Conservation (phyloP, 53 echinoderm and acorn worm species). For the Paracentrotus lividus region DNA sequence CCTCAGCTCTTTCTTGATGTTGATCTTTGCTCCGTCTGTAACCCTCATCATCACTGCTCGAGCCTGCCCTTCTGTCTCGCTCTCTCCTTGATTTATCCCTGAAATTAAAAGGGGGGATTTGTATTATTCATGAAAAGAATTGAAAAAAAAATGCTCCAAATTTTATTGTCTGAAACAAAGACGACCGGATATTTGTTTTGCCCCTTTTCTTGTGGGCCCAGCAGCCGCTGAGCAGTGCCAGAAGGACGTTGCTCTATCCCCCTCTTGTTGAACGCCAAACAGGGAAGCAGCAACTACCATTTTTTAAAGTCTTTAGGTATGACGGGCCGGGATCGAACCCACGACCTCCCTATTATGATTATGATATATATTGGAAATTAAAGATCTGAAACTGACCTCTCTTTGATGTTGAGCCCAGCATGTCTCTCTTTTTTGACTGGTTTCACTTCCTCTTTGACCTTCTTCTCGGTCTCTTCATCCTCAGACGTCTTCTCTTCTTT, state of each 20-base stretch:
- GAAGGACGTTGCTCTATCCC: no score
- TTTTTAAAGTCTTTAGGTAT: no score
- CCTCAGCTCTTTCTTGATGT: slow-evolving; percentile 16
- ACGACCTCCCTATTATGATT: no score
- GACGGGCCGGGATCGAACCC: no score
- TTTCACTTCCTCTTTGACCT: slow-evolving; percentile 59
- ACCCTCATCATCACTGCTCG: slow-evolving; percentile 61
- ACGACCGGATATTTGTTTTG: no score
- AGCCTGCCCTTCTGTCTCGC: neutral
- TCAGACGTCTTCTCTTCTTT: slow-evolving; percentile 54
- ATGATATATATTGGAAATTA: no score
- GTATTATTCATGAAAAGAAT: neutral
- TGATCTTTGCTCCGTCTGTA: neutral
- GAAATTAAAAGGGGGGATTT: neutral
- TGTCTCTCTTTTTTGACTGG: slow-evolving; percentile 55
- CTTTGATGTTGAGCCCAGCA: slow-evolving; percentile 39
- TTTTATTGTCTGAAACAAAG: no score
- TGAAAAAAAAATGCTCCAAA: no score
- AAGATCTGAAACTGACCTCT: slow-evolving; percentile 61
- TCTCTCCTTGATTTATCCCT: slow-evolving; percentile 53
- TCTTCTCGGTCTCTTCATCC: neutral
- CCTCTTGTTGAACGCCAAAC: no score
- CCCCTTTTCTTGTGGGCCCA: no score
- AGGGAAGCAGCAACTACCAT: no score
- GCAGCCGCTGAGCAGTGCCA: no score